Evolutionary conservation across 2,113 vertebrate species (phyloP), one percentile per base, ranked within the genome.

Genomic region (Donacobius atricapilla): DNA sequence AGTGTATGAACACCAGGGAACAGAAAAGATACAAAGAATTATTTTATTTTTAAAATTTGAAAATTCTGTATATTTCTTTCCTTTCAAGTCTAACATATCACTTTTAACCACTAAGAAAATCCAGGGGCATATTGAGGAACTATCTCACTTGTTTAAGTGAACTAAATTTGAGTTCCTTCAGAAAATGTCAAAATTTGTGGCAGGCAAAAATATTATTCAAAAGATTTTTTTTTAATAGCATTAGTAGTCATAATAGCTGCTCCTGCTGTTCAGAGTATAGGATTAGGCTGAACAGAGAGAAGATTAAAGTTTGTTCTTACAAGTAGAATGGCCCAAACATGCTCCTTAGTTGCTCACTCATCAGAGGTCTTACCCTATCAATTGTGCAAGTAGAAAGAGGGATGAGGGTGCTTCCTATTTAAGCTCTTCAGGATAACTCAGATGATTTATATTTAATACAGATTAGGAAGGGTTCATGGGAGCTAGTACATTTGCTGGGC

Each of bases 231-330:
- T 60, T 51, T 61, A 50, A 33, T 78, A 42, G 1, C 10, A 44
- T 83, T 60, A 48, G 20, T 45, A 69, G 8, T 47, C 7, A n/a
- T 56, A 68, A 5, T 78, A 75, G 19, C 30, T 82, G 21, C 6
- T 80, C 18, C 35, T 82, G 42, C 37, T 80, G 17, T 71, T 92
- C 40, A 83, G 63, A 76, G 45, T 77, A 65, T 39, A 40, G n/a
- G 40, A 86, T 92, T 89, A 95, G 35, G 11, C 15, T 69, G 48
- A 80, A 69, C 44, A 89, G 57, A 89, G 50, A 71, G 42, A 91
- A 91, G 53, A 86, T 92, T 92, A 93, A 90, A 76, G 13, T 25
- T 92, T 73, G 6, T 68, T 87, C 60, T 73, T 91, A 75, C 13
- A 56, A n/a, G 39, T 9, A 90, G 83, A 88, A 89, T 22, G 22